Percentiles rank a stretch among this genome's conserved stretches.
Evolutionary conservation across 2,888 invertebrate genomes (phyloP).

Genomic region (Philopedon plagiatum): DNA sequence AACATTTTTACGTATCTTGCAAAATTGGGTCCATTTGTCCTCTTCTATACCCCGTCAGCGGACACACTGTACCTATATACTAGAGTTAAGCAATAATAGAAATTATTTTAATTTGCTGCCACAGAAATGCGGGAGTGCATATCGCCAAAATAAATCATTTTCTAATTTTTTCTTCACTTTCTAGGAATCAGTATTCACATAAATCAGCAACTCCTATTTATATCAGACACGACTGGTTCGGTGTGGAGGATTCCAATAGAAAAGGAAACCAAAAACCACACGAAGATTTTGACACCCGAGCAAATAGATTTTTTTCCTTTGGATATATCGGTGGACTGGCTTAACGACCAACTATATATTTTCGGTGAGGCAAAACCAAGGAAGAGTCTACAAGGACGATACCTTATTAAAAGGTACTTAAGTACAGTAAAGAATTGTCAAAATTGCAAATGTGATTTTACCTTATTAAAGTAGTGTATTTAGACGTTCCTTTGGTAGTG

Average conservation of each 20-base stretch:
- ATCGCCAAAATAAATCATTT: neutral
- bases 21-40: too few relatives aligned
- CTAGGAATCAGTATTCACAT: conserved; percentile 85
- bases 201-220: conserved; percentile 80
- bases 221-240: conserved; percentile 78
- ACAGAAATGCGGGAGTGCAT: too few relatives aligned
- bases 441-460: too few relatives aligned
- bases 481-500: too few relatives aligned
- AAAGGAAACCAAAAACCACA: conserved; percentile 67
- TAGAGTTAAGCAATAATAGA: too few relatives aligned
- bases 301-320: conserved; percentile 77
- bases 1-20: too few relatives aligned
- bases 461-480: too few relatives aligned
- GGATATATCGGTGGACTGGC: conserved; percentile 89
- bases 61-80: too few relatives aligned
- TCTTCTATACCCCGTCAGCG: too few relatives aligned
- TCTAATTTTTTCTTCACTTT: neutral
- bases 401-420: conserved; percentile 78
- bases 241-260: conserved; percentile 70
- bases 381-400: conserved; percentile 69
- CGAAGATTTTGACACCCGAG: conserved; percentile 73
- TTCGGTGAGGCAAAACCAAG: conserved; percentile 76
- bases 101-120: too few relatives aligned
- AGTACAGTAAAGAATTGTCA: too few relatives aligned
- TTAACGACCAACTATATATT: conserved; percentile 87